phyloP scores from a whole-genome alignment of 2,113 vertebrate species.

The Oryzias woworae region DNA sequence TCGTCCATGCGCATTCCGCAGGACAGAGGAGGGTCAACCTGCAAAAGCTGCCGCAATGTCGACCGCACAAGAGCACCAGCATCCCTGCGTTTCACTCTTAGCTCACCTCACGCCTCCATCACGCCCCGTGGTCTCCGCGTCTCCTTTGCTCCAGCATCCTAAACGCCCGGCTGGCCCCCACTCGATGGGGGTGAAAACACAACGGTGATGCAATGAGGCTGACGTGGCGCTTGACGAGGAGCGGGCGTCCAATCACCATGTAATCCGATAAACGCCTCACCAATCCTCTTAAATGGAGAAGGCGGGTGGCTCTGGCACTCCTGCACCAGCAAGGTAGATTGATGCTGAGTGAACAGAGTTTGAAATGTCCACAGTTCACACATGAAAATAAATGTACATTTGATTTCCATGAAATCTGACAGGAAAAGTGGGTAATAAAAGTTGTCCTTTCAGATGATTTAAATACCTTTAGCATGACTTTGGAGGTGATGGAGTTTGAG shows the following conservation, averaged over 20 bases:
- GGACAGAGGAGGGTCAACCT: background rate
- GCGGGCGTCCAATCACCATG: slow-evolving; percentile 63
- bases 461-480: too few species aligned
- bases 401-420: too few species aligned
- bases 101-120: slow-evolving; percentile 67
- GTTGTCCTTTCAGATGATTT: too few species aligned
- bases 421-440: too few species aligned
- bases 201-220: slow-evolving; percentile 47
- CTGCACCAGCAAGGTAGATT: slow-evolving; percentile 75
- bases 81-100: slow-evolving; percentile 39
- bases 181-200: slow-evolving; percentile 27
- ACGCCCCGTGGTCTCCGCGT: slow-evolving; percentile 58
- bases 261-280: slow-evolving; percentile 35
- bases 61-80: background rate
- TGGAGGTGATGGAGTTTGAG: too few species aligned
- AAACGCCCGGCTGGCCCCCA: slow-evolving; percentile 54
- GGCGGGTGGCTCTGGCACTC: slow-evolving; percentile 4
- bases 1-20: background rate
- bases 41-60: background rate
- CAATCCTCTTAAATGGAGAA: slow-evolving; percentile 59
- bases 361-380: slow-evolving; percentile 23
- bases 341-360: slow-evolving; percentile 63
- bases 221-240: slow-evolving; percentile 43
- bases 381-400: background rate
- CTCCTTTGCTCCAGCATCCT: slow-evolving; percentile 65